These are phyloP conservation scores for Conus canariensis DNA, from an alignment of 2,888 invertebrate species.

Conservation along the genomic window DNA sequence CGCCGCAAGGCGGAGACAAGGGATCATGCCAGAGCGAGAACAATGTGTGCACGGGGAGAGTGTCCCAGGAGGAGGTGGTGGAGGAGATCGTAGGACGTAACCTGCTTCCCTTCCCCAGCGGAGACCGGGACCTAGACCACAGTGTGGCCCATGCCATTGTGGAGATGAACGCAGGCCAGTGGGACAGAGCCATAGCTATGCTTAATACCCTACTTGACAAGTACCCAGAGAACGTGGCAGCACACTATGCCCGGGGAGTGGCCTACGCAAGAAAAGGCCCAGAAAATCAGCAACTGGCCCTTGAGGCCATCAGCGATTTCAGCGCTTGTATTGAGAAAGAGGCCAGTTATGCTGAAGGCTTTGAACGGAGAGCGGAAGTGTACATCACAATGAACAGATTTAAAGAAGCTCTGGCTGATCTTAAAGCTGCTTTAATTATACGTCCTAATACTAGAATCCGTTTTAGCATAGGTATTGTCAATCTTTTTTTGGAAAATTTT, in stretches of 20 bases:
- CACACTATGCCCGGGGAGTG: slow-evolving; percentile 67
- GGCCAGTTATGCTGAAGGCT: slow-evolving; percentile 58
- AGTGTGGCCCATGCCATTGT: slow-evolving; percentile 64
- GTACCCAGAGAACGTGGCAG: slow-evolving; percentile 60
- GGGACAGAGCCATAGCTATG: slow-evolving; percentile 61
- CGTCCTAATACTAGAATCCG: slow-evolving; percentile 48
- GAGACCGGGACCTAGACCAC: slow-evolving; percentile 62
- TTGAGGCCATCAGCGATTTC: slow-evolving; percentile 63
- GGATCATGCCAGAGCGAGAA: background rate
- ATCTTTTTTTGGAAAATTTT: slow-evolving; percentile 68
- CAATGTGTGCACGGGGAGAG: background rate
- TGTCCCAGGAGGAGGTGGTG: slow-evolving; percentile 59
- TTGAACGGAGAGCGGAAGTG: slow-evolving; percentile 68
- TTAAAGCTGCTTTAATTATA: slow-evolving; percentile 56
- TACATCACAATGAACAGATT: slow-evolving; percentile 62
- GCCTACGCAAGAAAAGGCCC: slow-evolving; percentile 67
- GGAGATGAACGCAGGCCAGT: slow-evolving; percentile 62
- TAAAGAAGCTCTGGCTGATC: slow-evolving; percentile 63
- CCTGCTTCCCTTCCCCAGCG: slow-evolving; percentile 64
- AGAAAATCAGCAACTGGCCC: slow-evolving; percentile 58
- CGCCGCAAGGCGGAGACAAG: slow-evolving; percentile 47
- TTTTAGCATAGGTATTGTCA: slow-evolving; percentile 67
- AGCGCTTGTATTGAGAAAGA: slow-evolving; percentile 61
- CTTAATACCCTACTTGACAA: slow-evolving; percentile 57
- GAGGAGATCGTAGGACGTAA: slow-evolving; percentile 61